Evolutionary conservation across 1,140 invertebrate genomes (phyloP), one percentile per base, ranked within the genome.

Genomic region (Cyclina sinensis): DNA sequence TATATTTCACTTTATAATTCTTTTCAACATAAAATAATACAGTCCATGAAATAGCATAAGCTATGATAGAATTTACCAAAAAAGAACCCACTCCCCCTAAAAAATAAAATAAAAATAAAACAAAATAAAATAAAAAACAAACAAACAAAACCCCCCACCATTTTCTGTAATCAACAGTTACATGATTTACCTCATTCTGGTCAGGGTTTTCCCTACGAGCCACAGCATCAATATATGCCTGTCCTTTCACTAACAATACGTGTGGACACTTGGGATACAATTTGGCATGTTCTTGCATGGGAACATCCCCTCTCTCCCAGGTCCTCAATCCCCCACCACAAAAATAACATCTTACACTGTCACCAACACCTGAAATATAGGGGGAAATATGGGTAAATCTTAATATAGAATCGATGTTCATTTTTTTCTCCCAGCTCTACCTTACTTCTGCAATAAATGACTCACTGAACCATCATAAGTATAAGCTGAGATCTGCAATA

Each of bases 231-330:
- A 54, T 18, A n/a, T 54, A 54, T 11, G 51, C 51, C 14, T 43
- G 5, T 18, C 51, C 51, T n/a, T 54, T 54, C 7, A 54, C 51
- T 3, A 54, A 18, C 21, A 54, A 11, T 18, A 54, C 21, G 21
- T 54, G 51, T 18, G 51, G 51, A 54, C 51, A 54, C 2, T 54
- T 54, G 3, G 51, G 5, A 54, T 54, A 54, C 81, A 62, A 84
- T 57, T 73, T 70, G 11, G 81, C 68, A 73, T 87, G 86, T 39
- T 87, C 86, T 54, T 48, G 35, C 54, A 48, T 80, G 12, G 86
- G 86, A 3, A 54, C 51, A 54, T 54, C 51, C 3, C 51, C 51
- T 54, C 4, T 2, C 21, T 54, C 51, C 51, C 51, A 54, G 51
- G 7, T 54, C 12, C 21, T n/a, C 12, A 54, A 18, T 54, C 12